Evolutionary conservation across 2,113 vertebrate genomes (phyloP).

Genomic region (Conger conger): DNA sequence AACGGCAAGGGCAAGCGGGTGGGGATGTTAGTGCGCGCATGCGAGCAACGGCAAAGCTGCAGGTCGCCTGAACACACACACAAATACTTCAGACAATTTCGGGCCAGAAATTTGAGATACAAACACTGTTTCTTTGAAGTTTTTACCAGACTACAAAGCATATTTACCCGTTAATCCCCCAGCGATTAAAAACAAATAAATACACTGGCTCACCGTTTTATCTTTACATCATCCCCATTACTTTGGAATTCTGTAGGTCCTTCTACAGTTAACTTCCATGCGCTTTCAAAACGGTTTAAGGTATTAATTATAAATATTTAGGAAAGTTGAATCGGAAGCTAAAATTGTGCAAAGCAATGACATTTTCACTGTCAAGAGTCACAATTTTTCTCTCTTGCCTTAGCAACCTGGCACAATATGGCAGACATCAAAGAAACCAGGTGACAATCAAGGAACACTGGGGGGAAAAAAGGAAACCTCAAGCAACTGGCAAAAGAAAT

Average conservation of each 20-base stretch:
- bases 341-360: background rate
- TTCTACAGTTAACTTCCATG: background rate
- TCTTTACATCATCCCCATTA: background rate
- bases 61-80: background rate
- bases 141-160: too few relatives aligned
- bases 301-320: background rate
- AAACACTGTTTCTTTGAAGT: background rate
- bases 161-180: background rate
- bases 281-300: background rate
- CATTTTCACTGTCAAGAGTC: constrained; percentile 24
- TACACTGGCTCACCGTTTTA: background rate
- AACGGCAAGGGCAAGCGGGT: background rate
- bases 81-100: background rate
- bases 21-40: constrained; percentile 9
- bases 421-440: background rate
- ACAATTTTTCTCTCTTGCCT: background rate
- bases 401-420: constrained; percentile 17
- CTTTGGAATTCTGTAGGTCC: background rate
- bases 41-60: constrained; percentile 29
- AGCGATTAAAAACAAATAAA: background rate
- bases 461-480: background rate
- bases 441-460: constrained; percentile 10
- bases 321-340: background rate
- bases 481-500: constrained; percentile 24
- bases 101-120: background rate